These are phyloP conservation scores for Lacerta agilis DNA, from an alignment of 2,797 vertebrate genomes.

Conservation along the genomic window DNA sequence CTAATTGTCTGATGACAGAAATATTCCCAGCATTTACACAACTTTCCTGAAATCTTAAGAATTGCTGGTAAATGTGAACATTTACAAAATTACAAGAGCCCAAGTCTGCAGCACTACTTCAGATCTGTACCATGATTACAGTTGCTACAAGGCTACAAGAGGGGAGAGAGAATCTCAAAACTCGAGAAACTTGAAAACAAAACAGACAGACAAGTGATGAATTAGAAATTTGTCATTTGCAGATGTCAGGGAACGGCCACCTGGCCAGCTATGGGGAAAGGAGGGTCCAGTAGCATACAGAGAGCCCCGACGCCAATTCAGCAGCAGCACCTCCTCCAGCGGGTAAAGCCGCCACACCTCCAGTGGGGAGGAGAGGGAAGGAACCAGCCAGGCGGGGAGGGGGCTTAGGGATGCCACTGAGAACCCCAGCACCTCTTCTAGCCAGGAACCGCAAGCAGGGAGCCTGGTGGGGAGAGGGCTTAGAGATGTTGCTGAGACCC, in stretches of 20 bases:
- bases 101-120: background rate
- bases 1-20: background rate
- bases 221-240: constrained; percentile 2
- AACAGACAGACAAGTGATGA: fast-evolving
- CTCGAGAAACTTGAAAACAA: background rate
- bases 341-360: no score
- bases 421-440: no score
- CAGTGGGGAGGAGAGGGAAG: no score
- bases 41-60: background rate
- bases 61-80: background rate
- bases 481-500: no score
- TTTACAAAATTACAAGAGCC: background rate
- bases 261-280: no score
- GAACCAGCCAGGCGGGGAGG: no score
- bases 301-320: no score
- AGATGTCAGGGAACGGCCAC: background rate
- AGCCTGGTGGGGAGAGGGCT: no score
- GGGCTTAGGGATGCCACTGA: no score
- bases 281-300: no score
- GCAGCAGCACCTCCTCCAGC: no score
- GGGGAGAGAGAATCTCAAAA: fast-evolving
- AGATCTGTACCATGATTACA: fast-evolving
- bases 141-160: background rate
- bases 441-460: no score
- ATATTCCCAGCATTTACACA: background rate